Evolutionary conservation across 2,888 invertebrate genomes (phyloP).

Genomic region (Ephialtes manifestator): DNA sequence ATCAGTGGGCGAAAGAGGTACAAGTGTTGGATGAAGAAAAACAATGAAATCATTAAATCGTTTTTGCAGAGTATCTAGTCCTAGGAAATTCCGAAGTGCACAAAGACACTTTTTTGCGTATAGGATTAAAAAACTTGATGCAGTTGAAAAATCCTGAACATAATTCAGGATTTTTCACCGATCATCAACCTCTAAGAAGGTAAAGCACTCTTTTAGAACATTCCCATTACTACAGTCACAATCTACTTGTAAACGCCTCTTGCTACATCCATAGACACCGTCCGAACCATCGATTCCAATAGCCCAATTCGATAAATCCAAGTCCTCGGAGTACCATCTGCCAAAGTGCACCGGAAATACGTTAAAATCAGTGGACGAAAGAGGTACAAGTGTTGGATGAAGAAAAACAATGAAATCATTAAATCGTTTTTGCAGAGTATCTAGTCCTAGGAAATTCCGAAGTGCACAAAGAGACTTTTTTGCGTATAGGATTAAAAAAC

Average conservation of each 20-base stretch:
- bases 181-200: no score
- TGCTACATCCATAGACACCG: conserved; percentile 7
- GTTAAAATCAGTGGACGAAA: conserved; percentile 29
- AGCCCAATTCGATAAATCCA: conserved; percentile 49
- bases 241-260: conserved; percentile 11
- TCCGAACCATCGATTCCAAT: conserved; percentile 51
- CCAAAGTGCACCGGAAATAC: conserved; percentile 33
- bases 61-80: conserved; percentile 72
- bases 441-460: conserved; percentile 65
- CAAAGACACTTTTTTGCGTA: conserved; percentile 17
- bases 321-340: not conserved
- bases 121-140: conserved; percentile 45
- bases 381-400: not conserved
- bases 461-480: conserved; percentile 27
- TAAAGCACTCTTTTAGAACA: no score
- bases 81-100: conserved; percentile 33
- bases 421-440: conserved; percentile 72
- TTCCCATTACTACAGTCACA: conserved; percentile 53
- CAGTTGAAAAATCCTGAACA: no score
- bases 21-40: not conserved
- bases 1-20: conserved; percentile 14
- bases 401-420: conserved; percentile 40
- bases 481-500: conserved; percentile 31
- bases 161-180: no score
- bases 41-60: conserved; percentile 66